Base-by-base conservation (phyloP, 92 coral and sea anemone genomes). In the Actinernus sp. region DNA sequence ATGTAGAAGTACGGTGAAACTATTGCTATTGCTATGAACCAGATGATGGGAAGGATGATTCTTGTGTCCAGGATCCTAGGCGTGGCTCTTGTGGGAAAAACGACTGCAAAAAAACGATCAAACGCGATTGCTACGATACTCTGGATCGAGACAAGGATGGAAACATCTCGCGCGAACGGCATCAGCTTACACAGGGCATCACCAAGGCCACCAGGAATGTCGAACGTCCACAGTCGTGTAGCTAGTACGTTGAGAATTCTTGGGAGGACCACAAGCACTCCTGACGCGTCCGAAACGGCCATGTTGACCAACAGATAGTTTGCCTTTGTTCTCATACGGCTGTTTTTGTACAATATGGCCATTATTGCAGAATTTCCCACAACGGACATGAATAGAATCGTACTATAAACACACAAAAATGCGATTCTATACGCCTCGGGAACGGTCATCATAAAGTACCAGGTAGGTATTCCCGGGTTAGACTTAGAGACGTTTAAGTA, bases 171-270 rank as follows among this genome's bases (percentile, higher is more conserved):
- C 10, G 41, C 25, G 22, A 61, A 61, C 19, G 68, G 68, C 97
- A 91, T 55, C 94, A 94, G 49, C 52, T 45, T 45, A 23, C 52
- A 45, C 11, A 45, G 52, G 17, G 52, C 52, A 4, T 45, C 52
- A 12, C 52, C 52, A 17, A 45, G 21, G 18, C 52, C 10, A 18
- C 52, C 52, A 45, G 52, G 21, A 23, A 45, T 45, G 21, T 7
- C 52, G 11, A 7, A 45, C 52, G 52, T 4, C 19, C 19, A 9
- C 4, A 4, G 5, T 12, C 19, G 5, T 5, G 4, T 7, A 18
- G 21, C 8, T 12, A 45, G 19, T 23, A 45, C 52, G 52, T 45
- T 9, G 52, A 45, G 10, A 6, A 23, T 45, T 18, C 52, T 45
- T 8, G 5, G 5, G 4, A 45, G 52, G 4, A 45, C 22, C 8